A percentile compares a stretch with the other conserved stretches of the same genome.
Evolutionary conservation across 2,113 vertebrate genomes (phyloP).

Genomic region (Benthochromis sp.): DNA sequence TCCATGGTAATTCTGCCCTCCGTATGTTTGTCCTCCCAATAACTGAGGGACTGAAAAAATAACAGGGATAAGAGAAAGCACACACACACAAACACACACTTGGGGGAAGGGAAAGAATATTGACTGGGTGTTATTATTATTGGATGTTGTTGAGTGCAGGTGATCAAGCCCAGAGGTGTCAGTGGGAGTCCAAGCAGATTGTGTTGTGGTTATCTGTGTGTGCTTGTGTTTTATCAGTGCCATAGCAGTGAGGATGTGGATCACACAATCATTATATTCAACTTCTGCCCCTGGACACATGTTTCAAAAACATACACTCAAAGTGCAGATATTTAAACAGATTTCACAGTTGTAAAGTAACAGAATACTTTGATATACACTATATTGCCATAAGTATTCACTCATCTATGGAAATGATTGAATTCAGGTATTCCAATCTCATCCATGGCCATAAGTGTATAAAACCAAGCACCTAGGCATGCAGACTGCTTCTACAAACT

Average conservation of each 20-base stretch:
- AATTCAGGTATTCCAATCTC: background rate
- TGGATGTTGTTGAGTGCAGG: slow-evolving; percentile 17
- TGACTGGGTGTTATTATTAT: slow-evolving; percentile 33
- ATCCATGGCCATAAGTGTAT: background rate
- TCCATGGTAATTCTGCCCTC: slow-evolving; percentile 44
- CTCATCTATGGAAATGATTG: background rate
- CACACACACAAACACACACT: background rate
- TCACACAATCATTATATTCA: slow-evolving; percentile 20
- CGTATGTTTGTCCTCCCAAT: slow-evolving; percentile 20
- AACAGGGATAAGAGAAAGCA: background rate
- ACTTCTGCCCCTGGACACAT: background rate
- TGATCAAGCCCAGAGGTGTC: slow-evolving; percentile 35
- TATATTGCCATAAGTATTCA: background rate
- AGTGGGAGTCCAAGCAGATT: background rate
- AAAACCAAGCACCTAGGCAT: background rate
- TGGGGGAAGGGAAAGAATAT: background rate
- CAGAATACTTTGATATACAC: background rate
- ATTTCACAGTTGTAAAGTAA: background rate
- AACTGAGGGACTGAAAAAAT: background rate
- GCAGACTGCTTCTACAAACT: background rate
- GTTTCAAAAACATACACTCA: background rate
- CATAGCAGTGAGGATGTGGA: background rate
- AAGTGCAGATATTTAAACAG: background rate
- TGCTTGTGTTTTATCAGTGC: background rate
- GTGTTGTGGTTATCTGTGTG: background rate